Evolutionary conservation across 2,797 vertebrate species (phyloP).

Genomic region (Anas bahamensis): DNA sequence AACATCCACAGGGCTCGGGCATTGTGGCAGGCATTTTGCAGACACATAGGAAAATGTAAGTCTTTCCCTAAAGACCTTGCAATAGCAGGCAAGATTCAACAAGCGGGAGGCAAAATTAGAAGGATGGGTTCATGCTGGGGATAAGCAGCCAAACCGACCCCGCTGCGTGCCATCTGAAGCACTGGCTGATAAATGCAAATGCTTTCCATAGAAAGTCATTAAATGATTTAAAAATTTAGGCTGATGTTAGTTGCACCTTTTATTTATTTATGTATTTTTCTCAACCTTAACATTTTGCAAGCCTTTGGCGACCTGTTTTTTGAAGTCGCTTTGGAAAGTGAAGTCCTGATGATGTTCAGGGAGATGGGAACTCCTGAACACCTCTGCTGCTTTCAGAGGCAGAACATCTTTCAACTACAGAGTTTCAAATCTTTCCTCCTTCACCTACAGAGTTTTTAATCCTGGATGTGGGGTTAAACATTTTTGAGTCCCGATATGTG

Average conservation of each 20-base stretch:
- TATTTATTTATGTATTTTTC: neutral
- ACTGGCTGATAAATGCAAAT: neutral
- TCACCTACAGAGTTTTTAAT: neutral
- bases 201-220: neutral
- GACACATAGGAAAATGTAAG: neutral
- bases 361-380: neutral
- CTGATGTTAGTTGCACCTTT: neutral
- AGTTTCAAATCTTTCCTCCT: neutral
- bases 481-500: neutral
- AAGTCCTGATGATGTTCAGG: neutral
- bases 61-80: neutral
- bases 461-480: fast-evolving
- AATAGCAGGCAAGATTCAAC: neutral
- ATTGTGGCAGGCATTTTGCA: neutral
- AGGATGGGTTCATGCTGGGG: neutral
- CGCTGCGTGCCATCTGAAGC: fast-evolving
- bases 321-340: neutral
- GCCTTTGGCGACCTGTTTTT: neutral
- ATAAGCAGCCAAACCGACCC: neutral
- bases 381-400: neutral
- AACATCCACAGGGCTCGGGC: neutral
- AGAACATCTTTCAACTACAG: neutral
- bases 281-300: neutral
- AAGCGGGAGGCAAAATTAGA: neutral
- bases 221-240: neutral